Evolutionary conservation across 2,888 invertebrate genomes (phyloP), one percentile per base, ranked within the genome.

Genomic region (Drosophila aldrichi): DNA sequence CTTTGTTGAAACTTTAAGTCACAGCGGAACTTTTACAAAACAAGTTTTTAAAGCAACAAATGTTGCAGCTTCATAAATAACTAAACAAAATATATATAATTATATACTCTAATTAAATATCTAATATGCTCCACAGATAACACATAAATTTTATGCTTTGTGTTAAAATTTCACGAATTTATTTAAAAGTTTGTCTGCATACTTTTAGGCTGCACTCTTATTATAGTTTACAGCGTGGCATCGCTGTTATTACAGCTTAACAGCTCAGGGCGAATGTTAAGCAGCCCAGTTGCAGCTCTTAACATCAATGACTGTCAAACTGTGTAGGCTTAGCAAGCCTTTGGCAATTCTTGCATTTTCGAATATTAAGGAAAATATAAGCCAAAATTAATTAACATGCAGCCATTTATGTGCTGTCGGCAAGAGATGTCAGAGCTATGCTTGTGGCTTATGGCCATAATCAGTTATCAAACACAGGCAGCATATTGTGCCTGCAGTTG

Each of bases 1-100:
- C 34, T 55, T 41, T 41, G 49, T 72, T 59, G 36, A 32, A 57
- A 36, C 52, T 73, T 74, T 44, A 74, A 74, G 41, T 34, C 44
- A 25, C 36, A 10, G 20, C 38, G 14, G 1, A 36, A 46, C 5
- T 36, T 22, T 8, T n/a, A 7, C n/a, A n/a, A 36, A 52, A 22
- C 22, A 32, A 29, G 41, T 14, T 29, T 32, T 41, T 14, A 49
- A 49, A 12, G 22, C 52, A 36, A 36, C 10, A 51, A 51, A 8
- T n/a, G 2, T 3, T 16, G 9, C 2, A 22, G 18, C 3, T 10
- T 8, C 1, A 7, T 10, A 14, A 20, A 20, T 34, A 36, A 4
- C 14, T 5, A n/a, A 3, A 1, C 4, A 48, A 25, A 5, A 10
- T 10, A n/a, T 32, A 29, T 12, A 10, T 1, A 25, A n/a, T 22